Conservation (phyloP, 2,797 vertebrate genomes). For the Rhabdophis nuchalis region DNA sequence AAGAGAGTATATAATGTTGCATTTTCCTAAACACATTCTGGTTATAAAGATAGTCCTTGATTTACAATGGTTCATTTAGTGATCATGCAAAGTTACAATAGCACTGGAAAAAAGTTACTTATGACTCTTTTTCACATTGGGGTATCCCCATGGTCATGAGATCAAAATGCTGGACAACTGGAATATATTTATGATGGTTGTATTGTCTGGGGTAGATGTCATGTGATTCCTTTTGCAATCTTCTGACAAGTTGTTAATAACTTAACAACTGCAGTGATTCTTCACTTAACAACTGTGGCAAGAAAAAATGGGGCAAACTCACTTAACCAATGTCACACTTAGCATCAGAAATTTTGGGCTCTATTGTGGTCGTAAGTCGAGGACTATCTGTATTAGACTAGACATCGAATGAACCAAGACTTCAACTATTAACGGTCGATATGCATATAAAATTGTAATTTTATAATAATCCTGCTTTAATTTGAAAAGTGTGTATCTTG, state of each 20-base stretch:
- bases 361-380: not conserved
- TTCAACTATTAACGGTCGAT: not conserved
- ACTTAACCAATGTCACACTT: not conserved
- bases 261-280: not conserved
- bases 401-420: not conserved
- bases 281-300: not conserved
- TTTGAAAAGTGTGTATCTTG: conserved; percentile 2
- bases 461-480: not conserved
- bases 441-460: not conserved
- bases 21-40: no score
- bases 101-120: no score
- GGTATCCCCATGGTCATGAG: no score
- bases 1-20: not conserved
- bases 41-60: no score
- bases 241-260: not conserved
- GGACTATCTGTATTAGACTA: not conserved
- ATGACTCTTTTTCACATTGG: no score
- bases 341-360: not conserved
- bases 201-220: no score
- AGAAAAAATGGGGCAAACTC: not conserved
- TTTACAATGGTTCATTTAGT: no score
- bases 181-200: no score
- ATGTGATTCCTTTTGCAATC: no score
- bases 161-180: no score
- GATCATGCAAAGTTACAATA: no score